phyloP scores from a whole-genome alignment of 2,797 vertebrate species.

The Acipenser transmontanus region DNA sequence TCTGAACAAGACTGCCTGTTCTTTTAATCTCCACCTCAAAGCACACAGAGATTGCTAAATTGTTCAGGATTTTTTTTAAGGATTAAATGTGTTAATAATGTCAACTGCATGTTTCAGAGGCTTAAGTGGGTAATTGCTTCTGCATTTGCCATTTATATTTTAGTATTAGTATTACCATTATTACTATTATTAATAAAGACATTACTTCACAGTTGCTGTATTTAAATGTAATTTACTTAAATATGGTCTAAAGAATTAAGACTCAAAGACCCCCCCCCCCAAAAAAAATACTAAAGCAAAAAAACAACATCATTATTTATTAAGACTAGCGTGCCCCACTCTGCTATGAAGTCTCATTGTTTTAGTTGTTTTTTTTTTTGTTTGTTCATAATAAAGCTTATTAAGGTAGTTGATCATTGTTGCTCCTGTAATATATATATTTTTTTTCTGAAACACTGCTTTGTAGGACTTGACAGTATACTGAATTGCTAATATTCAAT shows the following conservation, averaged over 20 bases:
- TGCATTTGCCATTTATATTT: too few relatives aligned
- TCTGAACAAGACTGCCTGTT: too few relatives aligned
- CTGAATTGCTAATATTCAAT: too few relatives aligned
- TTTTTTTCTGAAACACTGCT: slow-evolving; percentile 19
- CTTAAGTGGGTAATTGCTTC: too few relatives aligned
- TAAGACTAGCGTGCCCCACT: slow-evolving; percentile 15
- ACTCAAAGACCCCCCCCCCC: slow-evolving; percentile 6
- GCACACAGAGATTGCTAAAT: too few relatives aligned
- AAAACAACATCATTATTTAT: slow-evolving; percentile 40
- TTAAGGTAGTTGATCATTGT: slow-evolving; percentile 25
- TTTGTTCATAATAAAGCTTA: slow-evolving; percentile 53
- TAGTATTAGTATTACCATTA: not conserved
- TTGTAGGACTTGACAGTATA: not conserved
- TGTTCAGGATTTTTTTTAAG: too few relatives aligned
- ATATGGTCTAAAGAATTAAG: not conserved
- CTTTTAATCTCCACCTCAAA: too few relatives aligned
- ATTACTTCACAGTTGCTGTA: slow-evolving; percentile 1
- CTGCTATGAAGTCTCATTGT: slow-evolving; percentile 16
- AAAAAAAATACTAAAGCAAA: slow-evolving; percentile 57
- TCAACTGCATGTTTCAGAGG: too few relatives aligned
- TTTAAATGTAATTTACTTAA: not conserved
- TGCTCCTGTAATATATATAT: slow-evolving; percentile 21
- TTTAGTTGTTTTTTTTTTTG: slow-evolving; percentile 41
- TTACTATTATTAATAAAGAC: not conserved
- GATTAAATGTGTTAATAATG: too few relatives aligned